Evolutionary conservation across 92 coral and sea anemone genomes (phyloP).

Genomic region (Pocillopora grandis): DNA sequence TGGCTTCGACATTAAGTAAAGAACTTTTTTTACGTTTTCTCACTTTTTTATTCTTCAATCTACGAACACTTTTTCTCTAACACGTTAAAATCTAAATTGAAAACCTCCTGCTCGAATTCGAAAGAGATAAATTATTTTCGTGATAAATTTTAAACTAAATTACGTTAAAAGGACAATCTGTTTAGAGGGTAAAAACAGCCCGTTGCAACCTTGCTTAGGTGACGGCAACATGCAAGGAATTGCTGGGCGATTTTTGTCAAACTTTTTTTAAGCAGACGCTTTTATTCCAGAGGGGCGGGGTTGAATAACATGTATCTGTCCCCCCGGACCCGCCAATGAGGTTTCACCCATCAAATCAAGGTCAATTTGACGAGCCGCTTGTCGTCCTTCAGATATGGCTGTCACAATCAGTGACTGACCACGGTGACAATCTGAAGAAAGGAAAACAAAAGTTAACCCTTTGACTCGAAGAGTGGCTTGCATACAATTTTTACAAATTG

Average conservation of each 20-base stretch:
- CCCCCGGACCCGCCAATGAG: slow-evolving; percentile 97
- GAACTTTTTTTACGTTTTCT: no score
- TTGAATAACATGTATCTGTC: slow-evolving; percentile 77
- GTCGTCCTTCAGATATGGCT: slow-evolving; percentile 97
- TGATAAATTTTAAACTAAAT: neutral
- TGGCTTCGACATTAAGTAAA: neutral
- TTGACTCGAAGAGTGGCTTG: no score
- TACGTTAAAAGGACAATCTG: no score
- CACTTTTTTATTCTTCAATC: no score
- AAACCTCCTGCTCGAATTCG: neutral
- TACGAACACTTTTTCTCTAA: neutral
- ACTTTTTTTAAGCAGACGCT: slow-evolving; percentile 8
- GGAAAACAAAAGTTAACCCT: neutral
- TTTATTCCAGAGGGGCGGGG: slow-evolving; percentile 53
- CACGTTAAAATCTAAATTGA: neutral
- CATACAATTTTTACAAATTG: no score
- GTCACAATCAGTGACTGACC: slow-evolving; percentile 96
- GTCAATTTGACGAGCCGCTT: slow-evolving; percentile 99
- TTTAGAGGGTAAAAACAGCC: neutral
- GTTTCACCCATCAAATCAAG: slow-evolving; percentile 93
- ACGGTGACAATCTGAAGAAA: slow-evolving; percentile 76
- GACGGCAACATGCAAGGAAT: neutral
- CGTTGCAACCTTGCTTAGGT: neutral
- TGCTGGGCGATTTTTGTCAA: neutral
- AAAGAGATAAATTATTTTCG: neutral